Conservation (phyloP, 53 echinoderm and acorn worm genomes). For the Hippasteria phrygiana region DNA sequence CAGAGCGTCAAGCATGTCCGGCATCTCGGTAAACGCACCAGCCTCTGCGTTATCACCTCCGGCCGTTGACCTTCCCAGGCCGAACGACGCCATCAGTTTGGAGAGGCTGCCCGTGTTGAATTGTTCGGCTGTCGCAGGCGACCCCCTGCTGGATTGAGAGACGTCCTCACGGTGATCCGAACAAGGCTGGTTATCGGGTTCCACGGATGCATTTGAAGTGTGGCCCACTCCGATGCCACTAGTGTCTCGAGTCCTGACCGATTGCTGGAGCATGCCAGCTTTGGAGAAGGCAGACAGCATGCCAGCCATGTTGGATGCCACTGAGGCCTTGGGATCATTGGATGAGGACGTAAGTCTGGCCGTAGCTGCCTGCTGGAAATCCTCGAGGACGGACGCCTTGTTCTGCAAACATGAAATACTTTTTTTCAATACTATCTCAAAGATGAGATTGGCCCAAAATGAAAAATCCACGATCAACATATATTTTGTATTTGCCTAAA, state of each 20-base stretch:
- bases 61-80: not conserved
- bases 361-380: slow-evolving; percentile 75
- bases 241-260: not conserved
- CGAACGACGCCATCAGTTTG: slow-evolving; percentile 46
- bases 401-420: slow-evolving; percentile 44
- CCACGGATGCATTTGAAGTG: not conserved
- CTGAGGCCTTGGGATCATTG: slow-evolving; percentile 49
- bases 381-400: slow-evolving; percentile 74
- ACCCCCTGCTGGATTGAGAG: not conserved
- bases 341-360: slow-evolving; percentile 26
- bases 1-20: slow-evolving; percentile 73
- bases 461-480: no score
- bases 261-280: slow-evolving; percentile 32
- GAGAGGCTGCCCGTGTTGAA: slow-evolving; percentile 13
- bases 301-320: slow-evolving; percentile 67
- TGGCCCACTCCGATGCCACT: not conserved
- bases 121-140: not conserved
- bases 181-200: not conserved
- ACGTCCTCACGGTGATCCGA: no score
- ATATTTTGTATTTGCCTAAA: no score
- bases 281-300: slow-evolving; percentile 66
- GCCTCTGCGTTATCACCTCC: not conserved
- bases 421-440: not conserved
- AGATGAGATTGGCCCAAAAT: no score
- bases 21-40: not conserved